These are phyloP conservation scores for Macheiramphus alcinus DNA, from an alignment of 2,113 vertebrate genomes.

Conservation along the genomic window DNA sequence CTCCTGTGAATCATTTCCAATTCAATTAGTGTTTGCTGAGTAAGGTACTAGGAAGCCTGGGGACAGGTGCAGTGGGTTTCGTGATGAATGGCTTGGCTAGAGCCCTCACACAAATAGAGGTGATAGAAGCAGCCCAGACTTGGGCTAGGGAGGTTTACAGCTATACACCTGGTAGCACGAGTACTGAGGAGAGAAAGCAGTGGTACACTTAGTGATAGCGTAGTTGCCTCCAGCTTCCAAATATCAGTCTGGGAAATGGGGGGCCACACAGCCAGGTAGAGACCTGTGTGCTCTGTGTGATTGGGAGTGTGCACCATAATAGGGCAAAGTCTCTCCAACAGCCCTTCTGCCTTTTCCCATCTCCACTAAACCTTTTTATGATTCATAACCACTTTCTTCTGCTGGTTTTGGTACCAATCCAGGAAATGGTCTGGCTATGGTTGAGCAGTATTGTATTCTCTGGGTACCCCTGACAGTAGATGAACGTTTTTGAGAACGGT, in stretches of 20 bases:
- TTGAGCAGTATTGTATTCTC: not conserved
- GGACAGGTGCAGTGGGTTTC: not conserved
- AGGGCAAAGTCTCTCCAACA: not conserved
- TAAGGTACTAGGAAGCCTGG: not conserved
- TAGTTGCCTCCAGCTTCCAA: not conserved
- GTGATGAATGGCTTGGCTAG: not conserved
- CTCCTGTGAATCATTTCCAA: not conserved
- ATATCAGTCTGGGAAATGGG: not conserved
- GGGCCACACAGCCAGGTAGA: not conserved
- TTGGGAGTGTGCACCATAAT: not conserved
- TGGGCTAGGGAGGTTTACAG: not conserved
- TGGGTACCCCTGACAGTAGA: not conserved
- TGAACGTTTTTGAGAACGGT: not conserved
- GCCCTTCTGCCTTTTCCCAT: not conserved
- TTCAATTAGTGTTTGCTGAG: not conserved
- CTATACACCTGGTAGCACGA: not conserved
- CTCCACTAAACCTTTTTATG: not conserved
- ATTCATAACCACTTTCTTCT: not conserved
- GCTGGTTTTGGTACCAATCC: not conserved
- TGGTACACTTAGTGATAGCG: too few species aligned
- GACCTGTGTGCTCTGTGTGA: not conserved
- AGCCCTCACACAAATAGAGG: not conserved
- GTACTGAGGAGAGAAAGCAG: not conserved
- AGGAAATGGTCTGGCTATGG: not conserved
- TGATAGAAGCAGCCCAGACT: not conserved